Conservation (phyloP, 2,113 vertebrate species). For the Etheostoma cragini region DNA sequence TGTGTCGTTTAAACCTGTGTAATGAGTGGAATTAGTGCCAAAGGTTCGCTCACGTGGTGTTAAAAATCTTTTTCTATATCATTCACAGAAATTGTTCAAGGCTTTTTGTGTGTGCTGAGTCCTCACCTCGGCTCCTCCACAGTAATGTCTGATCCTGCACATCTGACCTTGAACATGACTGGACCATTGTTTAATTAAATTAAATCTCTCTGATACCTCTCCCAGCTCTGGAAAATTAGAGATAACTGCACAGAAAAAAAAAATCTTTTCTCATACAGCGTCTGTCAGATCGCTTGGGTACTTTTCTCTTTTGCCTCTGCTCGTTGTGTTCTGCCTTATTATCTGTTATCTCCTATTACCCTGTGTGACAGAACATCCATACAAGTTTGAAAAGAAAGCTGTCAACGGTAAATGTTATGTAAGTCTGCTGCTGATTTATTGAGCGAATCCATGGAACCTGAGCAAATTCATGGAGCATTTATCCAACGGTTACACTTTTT, state of each 20-base stretch:
- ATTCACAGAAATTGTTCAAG: slow-evolving; percentile 29
- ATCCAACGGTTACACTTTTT: background rate
- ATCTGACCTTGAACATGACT: slow-evolving; percentile 58
- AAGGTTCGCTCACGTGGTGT: slow-evolving; percentile 29
- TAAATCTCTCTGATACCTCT: slow-evolving; percentile 51
- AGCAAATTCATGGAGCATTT: slow-evolving; percentile 43
- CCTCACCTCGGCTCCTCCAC: slow-evolving; percentile 19
- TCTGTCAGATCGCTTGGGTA: slow-evolving; percentile 27
- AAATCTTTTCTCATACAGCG: slow-evolving; percentile 16
- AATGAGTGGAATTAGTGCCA: slow-evolving; percentile 38
- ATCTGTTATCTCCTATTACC: slow-evolving; percentile 50
- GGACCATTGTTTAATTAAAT: slow-evolving; percentile 62
- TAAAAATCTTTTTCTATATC: slow-evolving; percentile 29
- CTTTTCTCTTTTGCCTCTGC: slow-evolving; percentile 25
- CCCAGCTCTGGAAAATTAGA: slow-evolving; percentile 45
- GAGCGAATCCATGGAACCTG: slow-evolving; percentile 24
- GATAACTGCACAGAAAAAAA: slow-evolving; percentile 45
- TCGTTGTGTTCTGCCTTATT: slow-evolving; percentile 29
- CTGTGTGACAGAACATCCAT: slow-evolving; percentile 44
- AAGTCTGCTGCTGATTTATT: slow-evolving; percentile 41
- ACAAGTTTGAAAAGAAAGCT: slow-evolving; percentile 48
- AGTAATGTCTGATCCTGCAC: slow-evolving; percentile 32
- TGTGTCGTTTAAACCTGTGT: slow-evolving; percentile 11
- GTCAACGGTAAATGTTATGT: slow-evolving; percentile 39
- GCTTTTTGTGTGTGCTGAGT: slow-evolving; percentile 16